Evolutionary conservation across 2,888 invertebrate genomes (phyloP), one percentile per base, ranked within the genome.

Genomic region (Eilema caniola): DNA sequence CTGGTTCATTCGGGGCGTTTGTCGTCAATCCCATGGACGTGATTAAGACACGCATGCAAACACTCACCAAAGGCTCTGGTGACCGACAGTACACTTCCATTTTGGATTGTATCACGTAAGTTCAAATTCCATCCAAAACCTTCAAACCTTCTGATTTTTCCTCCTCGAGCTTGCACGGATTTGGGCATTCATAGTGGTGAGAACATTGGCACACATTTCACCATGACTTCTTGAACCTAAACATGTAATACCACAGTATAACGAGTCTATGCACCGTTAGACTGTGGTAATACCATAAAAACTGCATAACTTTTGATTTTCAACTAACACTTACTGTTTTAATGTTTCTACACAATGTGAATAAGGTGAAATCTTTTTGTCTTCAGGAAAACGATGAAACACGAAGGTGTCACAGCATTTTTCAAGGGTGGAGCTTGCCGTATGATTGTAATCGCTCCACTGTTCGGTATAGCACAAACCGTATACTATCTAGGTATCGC

Each of bases 381-480:
- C 73, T 93, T 28, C 90, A 98, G 98, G 37, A 97, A 97, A 96
- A 99, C 99, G 2, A 83, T 98, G 80, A 97, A 96, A 86, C 95
- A 98, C 82, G 99, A 99, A 96, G 99, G 99, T 4, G 96, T 97
- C 2, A 96, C 96, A 20, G 99, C 99, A 12, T 99, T 99, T 95
- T 99, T 99, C 95, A 99, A 99, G 93, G 99, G 99, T 67, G 99
- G 99, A 8, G 97, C 98, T 4, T 99, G 99, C 89, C 97, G 99
- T 88, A 98, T 99, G 97, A 98, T 99, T 84, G 99, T 99, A 5
- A 99, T 99, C 86, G 99, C 99, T 0, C 99, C 99, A 0, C 94
- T 99, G 65, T 99, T 99, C 93, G 99, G 99, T 82, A 99, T 99
- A 80, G 99, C 99, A 10, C 99, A 99, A 95, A 98, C 98, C 67